phyloP scores from a whole-genome alignment of 2,113 vertebrate genomes.

The Nyctibius bracteatus region DNA sequence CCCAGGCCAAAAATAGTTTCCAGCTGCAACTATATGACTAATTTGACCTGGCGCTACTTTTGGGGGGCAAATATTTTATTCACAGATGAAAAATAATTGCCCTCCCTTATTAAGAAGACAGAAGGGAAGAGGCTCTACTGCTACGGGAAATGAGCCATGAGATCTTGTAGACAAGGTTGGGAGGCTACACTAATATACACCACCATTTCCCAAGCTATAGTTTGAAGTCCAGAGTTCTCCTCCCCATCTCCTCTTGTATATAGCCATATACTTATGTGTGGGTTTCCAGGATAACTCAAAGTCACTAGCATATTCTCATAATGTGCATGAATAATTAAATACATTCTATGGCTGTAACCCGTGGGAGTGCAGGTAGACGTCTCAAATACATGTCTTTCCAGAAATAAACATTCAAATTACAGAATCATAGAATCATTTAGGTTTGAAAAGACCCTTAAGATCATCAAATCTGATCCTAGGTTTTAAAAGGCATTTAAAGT shows the following conservation, averaged over 20 bases:
- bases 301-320: not conserved
- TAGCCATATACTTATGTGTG: not conserved
- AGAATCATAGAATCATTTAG: no score
- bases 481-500: not conserved
- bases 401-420: not conserved
- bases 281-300: not conserved
- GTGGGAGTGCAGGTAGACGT: not conserved
- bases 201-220: not conserved
- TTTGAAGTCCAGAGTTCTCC: not conserved
- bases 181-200: not conserved
- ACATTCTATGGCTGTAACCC: not conserved
- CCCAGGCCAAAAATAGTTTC: slow-evolving; percentile 33
- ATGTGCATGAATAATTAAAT: not conserved
- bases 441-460: no score
- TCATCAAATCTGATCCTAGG: no score
- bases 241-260: not conserved
- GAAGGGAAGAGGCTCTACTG: not conserved
- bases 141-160: not conserved
- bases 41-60: not conserved
- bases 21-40: slow-evolving; percentile 21
- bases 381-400: not conserved
- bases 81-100: slow-evolving; percentile 2
- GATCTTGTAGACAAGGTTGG: not conserved
- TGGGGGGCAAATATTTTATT: not conserved
- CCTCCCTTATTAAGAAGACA: not conserved